Evolutionary conservation across 2,797 vertebrate species (phyloP).

Genomic region (Myotis findleyi): DNA sequence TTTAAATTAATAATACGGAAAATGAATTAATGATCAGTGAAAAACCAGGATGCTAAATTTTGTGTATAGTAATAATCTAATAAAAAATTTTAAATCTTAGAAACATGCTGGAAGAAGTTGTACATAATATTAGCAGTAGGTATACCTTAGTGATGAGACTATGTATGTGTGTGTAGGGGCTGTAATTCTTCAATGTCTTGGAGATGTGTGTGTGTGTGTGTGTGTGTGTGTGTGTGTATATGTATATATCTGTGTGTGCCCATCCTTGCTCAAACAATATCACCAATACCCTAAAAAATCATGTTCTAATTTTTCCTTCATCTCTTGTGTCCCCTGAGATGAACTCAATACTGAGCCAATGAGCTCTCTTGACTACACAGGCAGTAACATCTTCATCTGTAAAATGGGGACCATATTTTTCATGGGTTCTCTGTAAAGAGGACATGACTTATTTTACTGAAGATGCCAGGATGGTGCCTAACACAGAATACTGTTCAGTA

Average conservation of each 20-base stretch:
- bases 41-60: conserved; percentile 29
- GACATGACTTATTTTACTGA: background rate
- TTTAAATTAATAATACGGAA: conserved; percentile 55
- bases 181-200: background rate
- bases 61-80: background rate
- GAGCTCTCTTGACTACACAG: background rate
- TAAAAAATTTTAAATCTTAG: background rate
- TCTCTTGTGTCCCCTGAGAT: background rate
- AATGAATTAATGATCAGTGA: conserved; percentile 57
- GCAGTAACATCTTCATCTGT: background rate
- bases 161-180: background rate
- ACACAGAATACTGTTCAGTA: background rate
- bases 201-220: no score
- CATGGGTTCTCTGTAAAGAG: background rate
- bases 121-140: background rate
- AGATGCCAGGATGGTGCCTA: background rate
- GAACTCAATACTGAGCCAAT: background rate
- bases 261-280: background rate
- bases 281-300: background rate
- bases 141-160: background rate
- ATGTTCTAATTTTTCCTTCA: background rate
- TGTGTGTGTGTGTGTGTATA: no score
- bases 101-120: background rate
- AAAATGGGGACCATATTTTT: background rate
- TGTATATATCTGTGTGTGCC: background rate